These are phyloP conservation scores for Hypocryptadius cinnamomeus DNA, from an alignment of 2,113 vertebrate species.

Conservation along the genomic window DNA sequence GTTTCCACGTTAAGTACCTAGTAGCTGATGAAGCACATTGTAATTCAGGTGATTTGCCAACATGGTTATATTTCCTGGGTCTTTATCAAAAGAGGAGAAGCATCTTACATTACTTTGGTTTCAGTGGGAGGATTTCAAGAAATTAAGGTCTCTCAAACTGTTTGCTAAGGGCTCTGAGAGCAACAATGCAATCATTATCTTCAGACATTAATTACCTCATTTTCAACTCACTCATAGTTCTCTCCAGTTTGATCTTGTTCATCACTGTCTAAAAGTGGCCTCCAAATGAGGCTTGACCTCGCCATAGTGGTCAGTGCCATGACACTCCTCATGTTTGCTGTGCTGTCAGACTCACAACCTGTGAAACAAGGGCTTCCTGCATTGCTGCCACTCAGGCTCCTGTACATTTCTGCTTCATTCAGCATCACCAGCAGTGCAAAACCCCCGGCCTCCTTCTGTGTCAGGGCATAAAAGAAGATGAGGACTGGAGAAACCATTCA, in stretches of 20 bases:
- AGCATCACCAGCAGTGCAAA: not conserved
- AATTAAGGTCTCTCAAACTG: not conserved
- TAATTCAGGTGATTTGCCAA: not conserved
- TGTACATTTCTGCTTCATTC: not conserved
- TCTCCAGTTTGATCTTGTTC: not conserved
- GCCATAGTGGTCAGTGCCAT: fast-evolving
- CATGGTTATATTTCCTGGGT: not conserved
- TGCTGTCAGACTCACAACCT: not conserved
- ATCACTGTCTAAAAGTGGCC: not conserved
- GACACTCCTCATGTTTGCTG: not conserved
- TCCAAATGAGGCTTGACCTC: not conserved
- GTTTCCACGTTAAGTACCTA: not conserved
- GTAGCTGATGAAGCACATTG: not conserved
- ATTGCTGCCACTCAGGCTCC: fast-evolving
- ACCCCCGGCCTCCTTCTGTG: not conserved
- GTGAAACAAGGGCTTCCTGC: not conserved
- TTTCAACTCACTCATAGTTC: not conserved
- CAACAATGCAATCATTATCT: not conserved
- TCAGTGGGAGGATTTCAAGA: not conserved
- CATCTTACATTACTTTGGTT: not conserved
- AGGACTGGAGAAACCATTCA: not conserved
- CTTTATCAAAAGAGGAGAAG: not conserved
- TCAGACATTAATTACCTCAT: not conserved
- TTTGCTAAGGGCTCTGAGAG: not conserved
- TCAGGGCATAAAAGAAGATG: not conserved